Evolutionary conservation across 2,888 invertebrate genomes (phyloP).

Genomic region (Drosophila pseudotakahashii): DNA sequence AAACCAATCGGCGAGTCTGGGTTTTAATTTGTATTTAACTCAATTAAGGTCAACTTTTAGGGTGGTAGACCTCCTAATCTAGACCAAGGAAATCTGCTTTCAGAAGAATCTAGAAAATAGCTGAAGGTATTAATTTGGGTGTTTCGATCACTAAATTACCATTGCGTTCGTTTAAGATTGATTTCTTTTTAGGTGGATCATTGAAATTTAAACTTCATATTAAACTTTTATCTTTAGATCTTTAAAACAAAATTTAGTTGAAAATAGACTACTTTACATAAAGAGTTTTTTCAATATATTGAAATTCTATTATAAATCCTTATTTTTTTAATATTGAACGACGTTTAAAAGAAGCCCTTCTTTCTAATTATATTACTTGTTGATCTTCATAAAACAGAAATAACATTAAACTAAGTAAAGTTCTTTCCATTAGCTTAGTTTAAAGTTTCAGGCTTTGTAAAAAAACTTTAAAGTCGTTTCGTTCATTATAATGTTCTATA

Average conservation of each 20-base stretch:
- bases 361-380: background rate
- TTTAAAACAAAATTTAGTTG: background rate
- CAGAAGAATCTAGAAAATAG: conserved; percentile 25
- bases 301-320: no score
- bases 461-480: conserved; percentile 6
- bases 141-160: background rate
- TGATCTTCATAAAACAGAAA: background rate
- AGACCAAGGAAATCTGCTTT: conserved; percentile 51
- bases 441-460: background rate
- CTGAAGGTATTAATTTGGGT: background rate
- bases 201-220: background rate
- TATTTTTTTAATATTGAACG: no score
- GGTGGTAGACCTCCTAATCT: conserved; percentile 17
- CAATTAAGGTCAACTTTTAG: conserved; percentile 41
- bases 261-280: no score
- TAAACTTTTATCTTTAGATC: background rate
- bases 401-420: background rate
- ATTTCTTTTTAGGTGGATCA: background rate
- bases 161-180: background rate
- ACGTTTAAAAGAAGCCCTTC: no score
- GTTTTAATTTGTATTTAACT: conserved; percentile 20
- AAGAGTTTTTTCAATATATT: no score
- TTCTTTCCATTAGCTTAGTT: background rate
- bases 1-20: conserved; percentile 6
- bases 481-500: conserved; percentile 2